Evolutionary conservation across 2,888 invertebrate genomes (phyloP).

Genomic region (Drosophila rubida): DNA sequence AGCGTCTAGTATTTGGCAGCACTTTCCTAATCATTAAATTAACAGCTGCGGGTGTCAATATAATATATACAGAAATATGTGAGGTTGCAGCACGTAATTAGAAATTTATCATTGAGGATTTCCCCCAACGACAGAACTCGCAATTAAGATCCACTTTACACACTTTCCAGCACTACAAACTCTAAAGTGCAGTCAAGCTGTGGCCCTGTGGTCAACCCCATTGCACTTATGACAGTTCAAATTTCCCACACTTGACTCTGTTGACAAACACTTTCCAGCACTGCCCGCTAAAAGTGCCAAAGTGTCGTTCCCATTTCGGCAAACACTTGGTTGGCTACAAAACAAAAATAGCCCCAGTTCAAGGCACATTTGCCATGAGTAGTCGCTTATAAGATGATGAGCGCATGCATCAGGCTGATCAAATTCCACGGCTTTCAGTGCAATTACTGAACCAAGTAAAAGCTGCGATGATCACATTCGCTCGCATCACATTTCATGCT

Average conservation of each 20-base stretch:
- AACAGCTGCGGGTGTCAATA: background rate
- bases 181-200: background rate
- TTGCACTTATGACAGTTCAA: background rate
- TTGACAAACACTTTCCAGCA: constrained; percentile 10
- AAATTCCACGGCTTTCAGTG: background rate
- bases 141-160: background rate
- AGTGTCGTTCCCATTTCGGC: constrained; percentile 4
- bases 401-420: background rate
- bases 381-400: background rate
- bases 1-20: background rate
- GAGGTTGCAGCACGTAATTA: no score
- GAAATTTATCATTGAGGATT: background rate
- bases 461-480: constrained; percentile 1
- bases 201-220: background rate
- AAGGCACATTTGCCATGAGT: background rate
- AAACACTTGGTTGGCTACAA: constrained; percentile 4
- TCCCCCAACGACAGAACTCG: no score
- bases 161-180: background rate
- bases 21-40: constrained; percentile 12
- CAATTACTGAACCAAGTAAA: background rate
- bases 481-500: constrained; percentile 7
- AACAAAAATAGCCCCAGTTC: background rate
- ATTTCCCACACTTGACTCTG: constrained; percentile 3
- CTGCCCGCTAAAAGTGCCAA: constrained; percentile 3
- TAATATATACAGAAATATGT: no score